These are phyloP conservation scores for Zaprionus davidi DNA, from an alignment of 1,140 invertebrate species.

Conservation along the genomic window DNA sequence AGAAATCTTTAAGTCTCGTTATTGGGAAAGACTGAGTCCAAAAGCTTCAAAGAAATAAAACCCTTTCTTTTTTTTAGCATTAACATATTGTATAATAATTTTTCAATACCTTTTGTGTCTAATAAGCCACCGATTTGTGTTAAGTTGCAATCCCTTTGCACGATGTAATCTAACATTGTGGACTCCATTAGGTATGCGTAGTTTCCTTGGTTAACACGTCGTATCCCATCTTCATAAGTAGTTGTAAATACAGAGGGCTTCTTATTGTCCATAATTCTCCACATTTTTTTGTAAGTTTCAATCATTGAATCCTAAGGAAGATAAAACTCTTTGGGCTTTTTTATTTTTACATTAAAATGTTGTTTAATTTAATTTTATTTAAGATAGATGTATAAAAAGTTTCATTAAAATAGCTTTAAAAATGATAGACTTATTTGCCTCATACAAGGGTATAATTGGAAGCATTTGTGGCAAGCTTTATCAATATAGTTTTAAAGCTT, in stretches of 20 bases:
- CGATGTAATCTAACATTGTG: constrained; percentile 95
- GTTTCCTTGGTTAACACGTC: constrained; percentile 90
- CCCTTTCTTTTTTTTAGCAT: background rate
- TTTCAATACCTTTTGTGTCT: constrained; percentile 88
- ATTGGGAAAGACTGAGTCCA: too few species aligned
- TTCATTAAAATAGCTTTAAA: too few species aligned
- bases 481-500: too few species aligned
- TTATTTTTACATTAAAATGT: too few species aligned
- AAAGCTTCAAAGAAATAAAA: too few species aligned
- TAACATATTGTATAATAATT: background rate
- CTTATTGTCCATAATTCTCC: constrained; percentile 90
- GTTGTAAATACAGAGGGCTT: constrained; percentile 90
- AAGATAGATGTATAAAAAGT: too few species aligned
- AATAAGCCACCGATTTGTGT: constrained; percentile 91
- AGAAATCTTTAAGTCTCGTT: too few species aligned
- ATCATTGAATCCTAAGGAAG: constrained; percentile 86
- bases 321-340: background rate
- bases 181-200: constrained; percentile 98
- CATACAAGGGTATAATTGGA: too few species aligned
- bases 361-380: too few species aligned
- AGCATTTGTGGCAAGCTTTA: too few species aligned
- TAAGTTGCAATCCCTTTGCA: constrained; percentile 95
- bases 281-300: constrained; percentile 88
- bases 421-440: too few species aligned
- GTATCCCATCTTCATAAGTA: constrained; percentile 91